These are phyloP conservation scores for Thunnus thynnus DNA, from an alignment of 2,113 vertebrate species.

Conservation along the genomic window DNA sequence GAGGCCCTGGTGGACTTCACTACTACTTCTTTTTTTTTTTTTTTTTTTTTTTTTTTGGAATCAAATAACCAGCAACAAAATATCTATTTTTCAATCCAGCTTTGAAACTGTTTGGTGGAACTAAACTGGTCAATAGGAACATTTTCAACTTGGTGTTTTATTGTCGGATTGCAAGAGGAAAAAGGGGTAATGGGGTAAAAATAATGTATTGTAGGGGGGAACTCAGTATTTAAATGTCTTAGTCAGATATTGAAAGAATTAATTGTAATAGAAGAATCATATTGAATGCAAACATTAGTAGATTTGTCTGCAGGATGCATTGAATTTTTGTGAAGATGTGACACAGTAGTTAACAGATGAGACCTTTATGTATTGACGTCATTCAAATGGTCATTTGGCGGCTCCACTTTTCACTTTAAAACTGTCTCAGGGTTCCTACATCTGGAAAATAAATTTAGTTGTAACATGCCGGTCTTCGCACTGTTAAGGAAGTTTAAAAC, in stretches of 20 bases:
- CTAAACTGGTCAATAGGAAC: conserved; percentile 54
- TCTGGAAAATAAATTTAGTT: conserved; percentile 49
- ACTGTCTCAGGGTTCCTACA: conserved; percentile 78
- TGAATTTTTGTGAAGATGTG: conserved; percentile 75
- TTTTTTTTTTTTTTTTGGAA: conserved; percentile 18
- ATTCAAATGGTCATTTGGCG: conserved; percentile 44
- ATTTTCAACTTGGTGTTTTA: conserved; percentile 66
- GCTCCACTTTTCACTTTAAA: conserved; percentile 53
- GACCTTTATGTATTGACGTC: conserved; percentile 61
- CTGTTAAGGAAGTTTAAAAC: neutral
- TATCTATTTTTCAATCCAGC: conserved; percentile 80
- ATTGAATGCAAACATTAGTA: conserved; percentile 74
- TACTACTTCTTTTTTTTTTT: neutral
- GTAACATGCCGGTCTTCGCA: conserved; percentile 16
- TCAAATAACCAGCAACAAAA: conserved; percentile 77
- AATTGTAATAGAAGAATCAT: conserved; percentile 79
- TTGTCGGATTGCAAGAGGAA: conserved; percentile 59
- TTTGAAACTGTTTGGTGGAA: conserved; percentile 53
- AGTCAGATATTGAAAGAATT: conserved; percentile 79
- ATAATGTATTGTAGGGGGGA: conserved; percentile 67
- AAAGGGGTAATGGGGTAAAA: conserved; percentile 32
- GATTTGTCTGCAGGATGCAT: conserved; percentile 65
- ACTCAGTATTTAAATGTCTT: conserved; percentile 85
- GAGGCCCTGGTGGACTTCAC: conserved; percentile 34
- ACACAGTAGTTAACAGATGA: conserved; percentile 67